Evolutionary conservation across 2,888 invertebrate species (phyloP).

Genomic region (Mythimna impura): DNA sequence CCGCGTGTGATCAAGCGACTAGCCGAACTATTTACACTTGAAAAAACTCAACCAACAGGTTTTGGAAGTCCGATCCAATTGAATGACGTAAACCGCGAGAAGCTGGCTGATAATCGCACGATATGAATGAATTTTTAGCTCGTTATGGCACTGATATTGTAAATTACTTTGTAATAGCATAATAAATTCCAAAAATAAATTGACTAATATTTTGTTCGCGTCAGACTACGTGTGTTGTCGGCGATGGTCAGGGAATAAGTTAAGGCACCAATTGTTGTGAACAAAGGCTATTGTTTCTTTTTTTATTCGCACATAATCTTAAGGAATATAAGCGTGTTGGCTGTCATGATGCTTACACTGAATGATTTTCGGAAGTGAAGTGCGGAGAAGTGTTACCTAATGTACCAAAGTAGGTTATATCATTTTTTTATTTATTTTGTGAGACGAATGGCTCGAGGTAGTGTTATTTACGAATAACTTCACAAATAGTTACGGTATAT

Average conservation of each 20-base stretch:
- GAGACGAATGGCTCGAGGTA: slow-evolving; percentile 18
- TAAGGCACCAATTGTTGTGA: slow-evolving; percentile 79
- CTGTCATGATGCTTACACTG: slow-evolving; percentile 71
- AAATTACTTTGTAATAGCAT: slow-evolving; percentile 48
- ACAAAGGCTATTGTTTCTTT: slow-evolving; percentile 88
- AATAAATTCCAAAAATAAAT: slow-evolving; percentile 53
- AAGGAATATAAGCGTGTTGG: slow-evolving; percentile 67
- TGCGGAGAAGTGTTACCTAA: slow-evolving; percentile 71
- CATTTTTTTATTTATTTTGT: slow-evolving; percentile 39
- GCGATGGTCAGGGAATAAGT: slow-evolving; percentile 81
- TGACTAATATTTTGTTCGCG: slow-evolving; percentile 41
- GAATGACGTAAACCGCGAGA: slow-evolving; percentile 82
- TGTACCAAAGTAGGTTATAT: slow-evolving; percentile 65
- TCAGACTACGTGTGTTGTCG: slow-evolving; percentile 73
- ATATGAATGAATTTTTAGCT: slow-evolving; percentile 63
- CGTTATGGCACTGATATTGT: slow-evolving; percentile 39
- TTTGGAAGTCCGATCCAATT: slow-evolving; percentile 79
- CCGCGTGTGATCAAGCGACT: slow-evolving; percentile 77
- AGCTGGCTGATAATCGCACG: slow-evolving; percentile 70
- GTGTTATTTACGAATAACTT: slow-evolving; percentile 47
- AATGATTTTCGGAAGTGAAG: slow-evolving; percentile 72
- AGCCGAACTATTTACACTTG: slow-evolving; percentile 82
- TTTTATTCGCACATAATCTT: slow-evolving; percentile 82
- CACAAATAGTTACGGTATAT: slow-evolving; percentile 25
- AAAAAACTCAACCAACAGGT: slow-evolving; percentile 85